Evolutionary conservation across 2,888 invertebrate genomes (phyloP), one percentile per base, ranked within the genome.

Genomic region (Drosophila hamatofila): DNA sequence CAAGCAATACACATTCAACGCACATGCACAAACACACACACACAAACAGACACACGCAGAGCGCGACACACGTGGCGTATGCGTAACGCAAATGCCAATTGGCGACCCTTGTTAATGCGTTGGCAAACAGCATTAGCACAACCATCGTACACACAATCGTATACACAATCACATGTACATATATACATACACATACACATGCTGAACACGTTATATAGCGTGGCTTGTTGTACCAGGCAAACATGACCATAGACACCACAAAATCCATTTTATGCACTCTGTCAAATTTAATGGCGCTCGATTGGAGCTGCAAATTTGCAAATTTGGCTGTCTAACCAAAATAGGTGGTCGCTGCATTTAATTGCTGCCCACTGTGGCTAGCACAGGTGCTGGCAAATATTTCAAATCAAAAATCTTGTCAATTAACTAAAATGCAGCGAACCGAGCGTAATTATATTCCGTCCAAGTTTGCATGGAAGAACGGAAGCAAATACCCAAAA

Each of bases 61-160:
- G 46, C 25, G 60, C 52, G 48, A 57, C 54, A 80, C 78, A 83
- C 77, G 87, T 86, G 84, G 72, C 84, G 87, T 85, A 85, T 85
- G 81, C 89, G 84, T 89, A 90, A 83, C 66, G 67, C 27, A 64
- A 64, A 49, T 46, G 60, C 46, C 58, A 62, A 54, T 64, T 72
- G 63, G 54, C 37, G 41, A 54, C 25, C 57, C 80, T 77, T 89
- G 88, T 76, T 89, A 87, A 87, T 87, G 90, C 82, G 69, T 88
- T 80, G 86, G 89, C 85, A 87, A 90, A 87, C 89, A 89, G 66
- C 72, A 77, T 86, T 83, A 86, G 58, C 69, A 67, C 68, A 71
- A 57, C 63, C 62, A 64, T 44, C n/a, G 49, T 25, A 64, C 39
- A 25, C 30, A 48, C 59, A n/a, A n/a, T n/a, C n/a, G n/a, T n/a